phyloP scores from a whole-genome alignment of 2,888 invertebrate species.

The Caenorhabditis japonica region DNA sequence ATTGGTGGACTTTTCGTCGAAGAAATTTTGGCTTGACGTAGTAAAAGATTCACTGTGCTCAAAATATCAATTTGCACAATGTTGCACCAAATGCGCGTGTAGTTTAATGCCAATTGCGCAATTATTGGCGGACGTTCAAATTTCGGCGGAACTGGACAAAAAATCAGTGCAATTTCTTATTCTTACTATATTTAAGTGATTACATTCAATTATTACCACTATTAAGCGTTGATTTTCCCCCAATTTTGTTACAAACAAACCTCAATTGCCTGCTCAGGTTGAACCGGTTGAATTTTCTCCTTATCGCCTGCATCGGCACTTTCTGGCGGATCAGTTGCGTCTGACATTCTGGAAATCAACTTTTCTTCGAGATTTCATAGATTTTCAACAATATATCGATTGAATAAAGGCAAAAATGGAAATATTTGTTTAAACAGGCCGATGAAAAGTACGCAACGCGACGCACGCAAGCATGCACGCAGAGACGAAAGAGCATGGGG shows the following conservation, averaged over 20 bases:
- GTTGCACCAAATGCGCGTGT: too few relatives aligned
- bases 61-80: not conserved
- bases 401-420: not conserved
- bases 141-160: not conserved
- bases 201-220: too few relatives aligned
- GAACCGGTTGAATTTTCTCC: too few relatives aligned
- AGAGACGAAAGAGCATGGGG: not conserved
- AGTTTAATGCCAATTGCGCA: conserved; percentile 9
- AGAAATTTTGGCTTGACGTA: too few relatives aligned
- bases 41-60: too few relatives aligned
- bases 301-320: too few relatives aligned
- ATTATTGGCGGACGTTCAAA: conserved; percentile 8
- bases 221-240: too few relatives aligned
- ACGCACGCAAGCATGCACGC: conserved; percentile 44
- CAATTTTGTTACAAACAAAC: not conserved
- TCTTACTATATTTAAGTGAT: too few relatives aligned
- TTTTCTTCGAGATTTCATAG: conserved; percentile 9
- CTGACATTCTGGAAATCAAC: not conserved
- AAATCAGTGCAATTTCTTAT: too few relatives aligned
- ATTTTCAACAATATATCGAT: conserved; percentile 1
- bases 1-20: too few relatives aligned
- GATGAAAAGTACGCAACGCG: conserved; percentile 48
- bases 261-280: not conserved
- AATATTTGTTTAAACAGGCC: conserved; percentile 14
- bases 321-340: too few relatives aligned